These are phyloP conservation scores for Theonella swinhoei DNA, from an alignment of 37 sponge, comb jelly and placozoan species.

Conservation along the genomic window DNA sequence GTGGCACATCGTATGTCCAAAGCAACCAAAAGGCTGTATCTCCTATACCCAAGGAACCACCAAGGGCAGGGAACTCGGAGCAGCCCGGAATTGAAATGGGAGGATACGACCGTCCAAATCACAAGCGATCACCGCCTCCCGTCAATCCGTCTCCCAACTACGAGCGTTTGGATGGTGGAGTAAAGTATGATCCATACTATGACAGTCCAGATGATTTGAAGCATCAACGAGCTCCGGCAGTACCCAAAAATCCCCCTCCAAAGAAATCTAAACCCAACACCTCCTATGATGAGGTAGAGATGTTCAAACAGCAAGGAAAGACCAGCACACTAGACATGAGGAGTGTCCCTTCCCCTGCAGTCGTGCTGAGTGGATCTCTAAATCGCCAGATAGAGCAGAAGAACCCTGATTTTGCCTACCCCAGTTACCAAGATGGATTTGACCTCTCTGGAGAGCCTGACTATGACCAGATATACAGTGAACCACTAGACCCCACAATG, in stretches of 20 bases:
- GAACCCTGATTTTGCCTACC: conserved; percentile 55
- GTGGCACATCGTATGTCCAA: conserved; percentile 10
- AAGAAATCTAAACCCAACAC: neutral
- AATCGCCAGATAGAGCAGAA: conserved; percentile 4
- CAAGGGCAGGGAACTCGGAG: conserved; percentile 18
- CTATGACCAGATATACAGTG: conserved; percentile 72
- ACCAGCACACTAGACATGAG: conserved; percentile 9
- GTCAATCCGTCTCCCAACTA: neutral
- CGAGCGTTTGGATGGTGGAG: neutral
- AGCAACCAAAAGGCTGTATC: conserved; percentile 19
- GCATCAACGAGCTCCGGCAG: neutral
- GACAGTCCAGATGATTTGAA: conserved; percentile 53
- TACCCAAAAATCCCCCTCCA: neutral
- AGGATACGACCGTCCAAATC: conserved; percentile 26
- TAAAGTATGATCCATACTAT: conserved; percentile 57
- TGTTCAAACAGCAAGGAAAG: neutral
- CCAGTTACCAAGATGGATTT: conserved; percentile 39
- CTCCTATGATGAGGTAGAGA: conserved; percentile 47
- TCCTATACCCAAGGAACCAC: conserved; percentile 40
- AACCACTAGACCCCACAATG: conserved; percentile 66
- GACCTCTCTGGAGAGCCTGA: conserved; percentile 22
- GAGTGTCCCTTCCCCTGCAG: conserved; percentile 62
- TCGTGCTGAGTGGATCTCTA: conserved; percentile 61
- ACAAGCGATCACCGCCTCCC: neutral
- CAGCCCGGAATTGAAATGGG: conserved; percentile 8